A percentile compares a stretch with the other conserved stretches of the same genome.
These are phyloP conservation scores for Isaurus tuberculatus DNA, from an alignment of 92 coral and sea anemone species.

Conservation along the genomic window DNA sequence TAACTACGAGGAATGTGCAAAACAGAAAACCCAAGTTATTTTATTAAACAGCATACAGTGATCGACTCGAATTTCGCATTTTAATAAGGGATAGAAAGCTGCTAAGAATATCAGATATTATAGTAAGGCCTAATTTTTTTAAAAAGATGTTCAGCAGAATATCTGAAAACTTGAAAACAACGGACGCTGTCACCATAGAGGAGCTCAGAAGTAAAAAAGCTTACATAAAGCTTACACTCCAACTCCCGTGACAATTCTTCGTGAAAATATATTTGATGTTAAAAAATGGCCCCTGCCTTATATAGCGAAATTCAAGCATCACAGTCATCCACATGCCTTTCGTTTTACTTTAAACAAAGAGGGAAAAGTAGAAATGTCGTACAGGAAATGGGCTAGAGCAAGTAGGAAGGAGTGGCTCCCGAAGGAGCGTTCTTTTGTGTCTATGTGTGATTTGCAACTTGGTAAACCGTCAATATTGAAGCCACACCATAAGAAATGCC, in stretches of 20 bases:
- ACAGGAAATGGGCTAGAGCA: slow-evolving; percentile 57
- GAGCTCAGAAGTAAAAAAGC: slow-evolving; percentile 21
- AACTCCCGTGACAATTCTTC: slow-evolving; percentile 12
- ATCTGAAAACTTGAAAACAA: slow-evolving; percentile 32
- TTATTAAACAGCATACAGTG: too few relatives aligned
- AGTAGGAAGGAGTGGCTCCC: slow-evolving; percentile 63
- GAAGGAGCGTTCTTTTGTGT: slow-evolving; percentile 21
- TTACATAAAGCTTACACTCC: slow-evolving; percentile 47
- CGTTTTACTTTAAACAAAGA: slow-evolving; percentile 52
- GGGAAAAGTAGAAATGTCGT: slow-evolving; percentile 48
- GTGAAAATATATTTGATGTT: slow-evolving; percentile 62
- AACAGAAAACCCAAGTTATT: too few relatives aligned
- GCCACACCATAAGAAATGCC: slow-evolving; percentile 55
- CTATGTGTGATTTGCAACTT: background rate
- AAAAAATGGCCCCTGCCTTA: slow-evolving; percentile 58
- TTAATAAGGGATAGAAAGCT: too few relatives aligned
- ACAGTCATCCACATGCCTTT: slow-evolving; percentile 63
- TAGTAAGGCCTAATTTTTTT: too few relatives aligned
- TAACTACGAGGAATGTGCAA: slow-evolving; percentile 1
- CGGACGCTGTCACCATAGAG: slow-evolving; percentile 34
- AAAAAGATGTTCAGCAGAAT: slow-evolving; percentile 61
- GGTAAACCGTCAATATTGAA: slow-evolving; percentile 39
- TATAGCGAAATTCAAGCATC: slow-evolving; percentile 45
- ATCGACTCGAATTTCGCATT: too few relatives aligned
- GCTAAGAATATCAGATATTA: too few relatives aligned